Evolutionary conservation across 2,113 vertebrate genomes (phyloP).

Genomic region (Electrona antarctica): DNA sequence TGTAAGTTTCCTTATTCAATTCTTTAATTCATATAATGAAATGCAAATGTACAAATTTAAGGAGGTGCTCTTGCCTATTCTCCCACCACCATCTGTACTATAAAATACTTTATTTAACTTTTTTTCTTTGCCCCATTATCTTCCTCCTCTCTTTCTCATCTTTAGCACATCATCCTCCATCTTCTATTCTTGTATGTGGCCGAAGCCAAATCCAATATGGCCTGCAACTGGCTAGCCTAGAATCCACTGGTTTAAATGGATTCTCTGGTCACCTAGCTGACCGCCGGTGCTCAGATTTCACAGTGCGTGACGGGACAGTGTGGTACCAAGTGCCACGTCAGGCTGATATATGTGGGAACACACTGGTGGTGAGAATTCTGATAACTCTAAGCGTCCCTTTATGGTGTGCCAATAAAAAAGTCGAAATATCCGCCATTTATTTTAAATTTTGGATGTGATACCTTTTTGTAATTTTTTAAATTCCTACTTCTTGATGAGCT

Average conservation of each 20-base stretch:
- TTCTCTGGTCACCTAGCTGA: slow-evolving; percentile 59
- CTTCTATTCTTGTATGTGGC: slow-evolving; percentile 54
- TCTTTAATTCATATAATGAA: background rate
- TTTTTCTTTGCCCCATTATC: background rate
- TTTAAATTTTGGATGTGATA: no score
- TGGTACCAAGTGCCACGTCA: slow-evolving; percentile 59
- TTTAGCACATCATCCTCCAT: background rate
- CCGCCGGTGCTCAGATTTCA: slow-evolving; percentile 41
- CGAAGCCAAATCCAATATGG: slow-evolving; percentile 45
- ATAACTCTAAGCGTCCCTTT: no score
- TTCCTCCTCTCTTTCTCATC: background rate
- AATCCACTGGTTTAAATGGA: slow-evolving; percentile 40
- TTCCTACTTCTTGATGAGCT: no score
- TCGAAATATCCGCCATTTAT: no score
- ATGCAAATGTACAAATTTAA: background rate
- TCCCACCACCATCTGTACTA: rapidly evolving
- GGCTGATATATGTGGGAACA: slow-evolving; percentile 62
- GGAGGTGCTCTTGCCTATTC: background rate
- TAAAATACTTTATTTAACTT: no score
- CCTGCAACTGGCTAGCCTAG: slow-evolving; percentile 10
- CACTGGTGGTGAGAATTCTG: slow-evolving; percentile 60
- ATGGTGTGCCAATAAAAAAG: no score
- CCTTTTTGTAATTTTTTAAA: no score
- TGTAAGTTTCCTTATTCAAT: slow-evolving; percentile 20
- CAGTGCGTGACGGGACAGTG: slow-evolving; percentile 12